Base-by-base conservation (phyloP, 2,888 invertebrate genomes). In the Lasioglossum morio region DNA sequence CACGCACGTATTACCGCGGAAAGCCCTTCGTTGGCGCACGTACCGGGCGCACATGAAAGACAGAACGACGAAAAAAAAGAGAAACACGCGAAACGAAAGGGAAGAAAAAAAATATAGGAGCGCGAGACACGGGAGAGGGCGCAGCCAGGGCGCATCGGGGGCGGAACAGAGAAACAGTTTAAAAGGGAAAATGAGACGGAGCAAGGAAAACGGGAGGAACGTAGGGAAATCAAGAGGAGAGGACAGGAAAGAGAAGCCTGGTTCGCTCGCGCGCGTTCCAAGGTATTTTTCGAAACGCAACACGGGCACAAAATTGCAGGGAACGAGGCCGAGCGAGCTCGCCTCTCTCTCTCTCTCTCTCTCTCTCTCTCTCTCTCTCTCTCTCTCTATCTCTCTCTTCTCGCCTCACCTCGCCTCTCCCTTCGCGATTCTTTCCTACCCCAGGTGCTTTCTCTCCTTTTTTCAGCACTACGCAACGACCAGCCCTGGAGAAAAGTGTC, bases 251-350 rank as follows among this genome's bases (percentile, higher is more conserved):
- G 57, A 60, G 57, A 75, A 76, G 40, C 40, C 23, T 8, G 34
- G 23, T n/a, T 57, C 12, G 57, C 57, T 57, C 57, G 57, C 57
- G 57, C 66, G 70, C 43, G 73, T 69, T 79, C 72, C 82, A 73
- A 89, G 88, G 85, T 84, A 84, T 84, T 89, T 89, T 89, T 89
- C 88, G 82, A 89, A 89, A 89, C 72, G 85, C 78, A 82, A 84
- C 79, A 72, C 78, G 87, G 79, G 48, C 77, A 82, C 79, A 63
- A 81, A 88, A 89, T 88, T 87, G 82, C 88, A 72, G 73, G 82
- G 81, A 79, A 79, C 80, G 79, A 83, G 53, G 69, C 48, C 46
- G 60, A 27, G 48, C 81, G 74, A 77, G 86, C 48, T 66, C n/a
- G 77, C 63, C 37, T n/a, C 30, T 76, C 77, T 80, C 82, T 53